phyloP scores from a whole-genome alignment of 2,797 vertebrate species.

The Poeciliopsis turneri region DNA sequence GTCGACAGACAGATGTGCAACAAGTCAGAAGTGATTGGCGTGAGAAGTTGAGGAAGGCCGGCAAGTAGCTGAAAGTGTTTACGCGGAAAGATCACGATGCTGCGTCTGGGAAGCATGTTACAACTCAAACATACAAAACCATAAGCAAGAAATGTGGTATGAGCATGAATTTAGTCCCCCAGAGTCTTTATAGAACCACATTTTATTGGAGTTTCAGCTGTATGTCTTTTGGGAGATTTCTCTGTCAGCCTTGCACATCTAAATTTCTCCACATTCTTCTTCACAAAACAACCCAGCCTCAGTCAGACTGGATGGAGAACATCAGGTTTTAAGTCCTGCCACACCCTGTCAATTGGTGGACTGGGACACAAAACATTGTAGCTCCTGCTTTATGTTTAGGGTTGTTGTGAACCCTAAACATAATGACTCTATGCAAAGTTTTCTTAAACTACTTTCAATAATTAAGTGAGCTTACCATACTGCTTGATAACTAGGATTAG shows the following conservation, averaged over 20 bases:
- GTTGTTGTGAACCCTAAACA: no score
- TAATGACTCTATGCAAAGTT: no score
- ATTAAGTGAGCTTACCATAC: no score
- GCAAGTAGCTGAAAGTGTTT: background rate
- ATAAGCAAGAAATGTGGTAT: background rate
- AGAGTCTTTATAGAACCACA: background rate
- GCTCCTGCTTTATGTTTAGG: no score
- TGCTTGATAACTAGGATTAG: no score
- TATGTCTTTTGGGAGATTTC: background rate
- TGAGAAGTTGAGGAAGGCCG: constrained; percentile 1
- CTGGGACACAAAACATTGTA: no score
- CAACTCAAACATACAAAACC: background rate
- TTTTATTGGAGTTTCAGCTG: background rate
- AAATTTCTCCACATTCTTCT: background rate
- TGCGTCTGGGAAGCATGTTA: background rate
- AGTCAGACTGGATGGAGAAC: no score
- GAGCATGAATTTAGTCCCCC: background rate
- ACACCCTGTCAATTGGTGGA: no score
- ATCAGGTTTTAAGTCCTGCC: no score
- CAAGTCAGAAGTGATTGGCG: constrained; percentile 37
- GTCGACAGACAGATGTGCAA: constrained; percentile 43
- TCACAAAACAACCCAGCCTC: background rate
- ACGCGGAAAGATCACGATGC: background rate
- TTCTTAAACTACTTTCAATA: no score
- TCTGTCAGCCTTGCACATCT: background rate